Evolutionary conservation across 2,888 invertebrate species (phyloP).

Genomic region (Blomia tropicalis): DNA sequence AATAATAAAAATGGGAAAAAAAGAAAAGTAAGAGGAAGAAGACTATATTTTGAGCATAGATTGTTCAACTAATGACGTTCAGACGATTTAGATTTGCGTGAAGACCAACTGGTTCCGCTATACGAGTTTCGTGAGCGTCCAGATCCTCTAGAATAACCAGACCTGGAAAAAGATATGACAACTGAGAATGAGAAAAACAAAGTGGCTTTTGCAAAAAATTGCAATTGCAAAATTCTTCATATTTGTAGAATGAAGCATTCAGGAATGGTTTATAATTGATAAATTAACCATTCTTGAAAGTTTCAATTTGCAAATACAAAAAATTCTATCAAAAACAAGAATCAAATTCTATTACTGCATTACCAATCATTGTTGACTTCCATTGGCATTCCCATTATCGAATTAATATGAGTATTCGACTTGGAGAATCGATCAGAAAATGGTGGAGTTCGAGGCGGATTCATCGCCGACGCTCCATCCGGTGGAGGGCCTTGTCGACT

Average conservation of each 20-base stretch:
- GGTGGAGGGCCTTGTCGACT: slow-evolving; percentile 30
- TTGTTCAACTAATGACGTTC: slow-evolving; percentile 14
- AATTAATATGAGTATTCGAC: background rate
- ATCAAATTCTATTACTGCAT: background rate
- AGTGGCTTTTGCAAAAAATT: too few species aligned
- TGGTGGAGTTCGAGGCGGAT: slow-evolving; percentile 29
- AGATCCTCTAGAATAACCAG: slow-evolving; percentile 29
- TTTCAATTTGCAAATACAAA: too few species aligned
- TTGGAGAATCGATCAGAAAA: slow-evolving; percentile 21
- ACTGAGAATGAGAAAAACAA: background rate
- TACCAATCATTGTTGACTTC: slow-evolving; percentile 22
- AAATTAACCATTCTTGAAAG: too few species aligned
- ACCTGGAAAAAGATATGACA: background rate
- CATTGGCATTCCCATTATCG: background rate
- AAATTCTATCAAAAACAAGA: too few species aligned
- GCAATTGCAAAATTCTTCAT: too few species aligned
- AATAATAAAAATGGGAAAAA: background rate
- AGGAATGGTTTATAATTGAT: too few species aligned
- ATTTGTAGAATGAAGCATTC: too few species aligned
- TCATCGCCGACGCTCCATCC: slow-evolving; percentile 31
- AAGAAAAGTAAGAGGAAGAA: background rate
- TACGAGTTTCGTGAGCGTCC: slow-evolving; percentile 25
- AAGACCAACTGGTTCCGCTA: slow-evolving; percentile 30
- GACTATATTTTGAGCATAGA: slow-evolving; percentile 8
- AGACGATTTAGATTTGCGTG: slow-evolving; percentile 24